Evolutionary conservation across 2,113 vertebrate species (phyloP).

Genomic region (Vulpes lagopus): DNA sequence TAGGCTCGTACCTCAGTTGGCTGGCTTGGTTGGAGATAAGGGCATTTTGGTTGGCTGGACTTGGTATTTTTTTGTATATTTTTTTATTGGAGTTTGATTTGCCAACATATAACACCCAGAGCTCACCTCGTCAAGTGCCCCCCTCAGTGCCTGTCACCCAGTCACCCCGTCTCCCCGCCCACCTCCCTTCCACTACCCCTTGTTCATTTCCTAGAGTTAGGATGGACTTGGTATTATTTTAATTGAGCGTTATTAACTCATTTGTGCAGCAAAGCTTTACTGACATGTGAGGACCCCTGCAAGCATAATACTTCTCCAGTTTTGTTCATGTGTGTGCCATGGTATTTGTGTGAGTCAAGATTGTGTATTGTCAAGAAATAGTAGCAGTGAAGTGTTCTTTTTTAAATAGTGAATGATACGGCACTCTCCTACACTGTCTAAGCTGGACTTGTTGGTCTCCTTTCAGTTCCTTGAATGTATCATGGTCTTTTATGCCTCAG

Average conservation of each 20-base stretch:
- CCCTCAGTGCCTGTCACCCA: too few species aligned
- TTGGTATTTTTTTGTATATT: neutral
- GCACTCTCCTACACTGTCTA: neutral
- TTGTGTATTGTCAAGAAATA: constrained; percentile 14
- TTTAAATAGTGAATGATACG: neutral
- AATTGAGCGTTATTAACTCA: constrained; percentile 22
- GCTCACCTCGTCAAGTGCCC: too few species aligned
- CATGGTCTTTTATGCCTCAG: neutral
- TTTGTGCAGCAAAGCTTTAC: neutral
- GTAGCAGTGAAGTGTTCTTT: neutral
- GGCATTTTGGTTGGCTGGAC: neutral
- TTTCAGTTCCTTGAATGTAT: neutral
- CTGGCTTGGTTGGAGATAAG: neutral
- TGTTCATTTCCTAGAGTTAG: too few species aligned
- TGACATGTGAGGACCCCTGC: neutral
- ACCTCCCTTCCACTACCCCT: too few species aligned
- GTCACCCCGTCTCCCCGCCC: too few species aligned
- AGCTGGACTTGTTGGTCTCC: neutral
- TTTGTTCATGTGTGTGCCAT: neutral
- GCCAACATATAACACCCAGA: too few species aligned
- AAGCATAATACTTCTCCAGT: neutral
- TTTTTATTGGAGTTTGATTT: too few species aligned
- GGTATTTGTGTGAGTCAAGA: neutral
- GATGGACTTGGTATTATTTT: neutral
- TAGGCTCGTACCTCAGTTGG: neutral